Evolutionary conservation across 2,888 invertebrate species (phyloP).

Genomic region (Scaptomyza cyrtandrae): DNA sequence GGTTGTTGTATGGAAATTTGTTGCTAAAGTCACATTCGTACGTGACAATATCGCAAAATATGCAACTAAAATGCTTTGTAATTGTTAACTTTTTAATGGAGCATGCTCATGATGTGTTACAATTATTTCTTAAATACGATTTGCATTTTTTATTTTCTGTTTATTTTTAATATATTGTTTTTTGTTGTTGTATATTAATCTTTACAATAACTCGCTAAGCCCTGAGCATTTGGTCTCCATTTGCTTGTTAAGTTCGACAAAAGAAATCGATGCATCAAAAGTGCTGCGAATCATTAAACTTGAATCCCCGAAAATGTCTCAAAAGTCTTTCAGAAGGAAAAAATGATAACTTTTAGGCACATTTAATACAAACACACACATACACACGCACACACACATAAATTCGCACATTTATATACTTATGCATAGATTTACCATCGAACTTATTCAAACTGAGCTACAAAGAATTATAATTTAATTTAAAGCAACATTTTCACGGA

Average conservation of each 20-base stretch:
- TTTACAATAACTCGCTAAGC: slow-evolving; percentile 75
- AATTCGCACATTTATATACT: slow-evolving; percentile 47
- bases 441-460: slow-evolving; percentile 50
- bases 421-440: slow-evolving; percentile 30
- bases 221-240: slow-evolving; percentile 82
- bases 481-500: slow-evolving; percentile 8
- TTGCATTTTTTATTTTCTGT: slow-evolving; percentile 30
- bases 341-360: slow-evolving; percentile 79
- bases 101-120: slow-evolving; percentile 76
- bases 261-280: slow-evolving; percentile 58
- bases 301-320: slow-evolving; percentile 68
- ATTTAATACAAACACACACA: slow-evolving; percentile 80
- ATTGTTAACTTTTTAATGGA: slow-evolving; percentile 61
- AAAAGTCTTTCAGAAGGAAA: slow-evolving; percentile 42
- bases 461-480: slow-evolving; percentile 7
- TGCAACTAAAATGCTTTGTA: slow-evolving; percentile 53
- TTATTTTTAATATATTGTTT: slow-evolving; percentile 9
- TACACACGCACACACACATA: slow-evolving; percentile 70
- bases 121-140: slow-evolving; percentile 68
- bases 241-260: slow-evolving; percentile 77
- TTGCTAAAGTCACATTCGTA: slow-evolving; percentile 23
- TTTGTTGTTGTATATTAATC: slow-evolving; percentile 33
- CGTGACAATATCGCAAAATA: slow-evolving; percentile 42
- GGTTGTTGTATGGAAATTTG: slow-evolving; percentile 15
- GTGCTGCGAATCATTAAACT: slow-evolving; percentile 46